Conservation (phyloP, 1,140 invertebrate species). For the Drosophila rufa region DNA sequence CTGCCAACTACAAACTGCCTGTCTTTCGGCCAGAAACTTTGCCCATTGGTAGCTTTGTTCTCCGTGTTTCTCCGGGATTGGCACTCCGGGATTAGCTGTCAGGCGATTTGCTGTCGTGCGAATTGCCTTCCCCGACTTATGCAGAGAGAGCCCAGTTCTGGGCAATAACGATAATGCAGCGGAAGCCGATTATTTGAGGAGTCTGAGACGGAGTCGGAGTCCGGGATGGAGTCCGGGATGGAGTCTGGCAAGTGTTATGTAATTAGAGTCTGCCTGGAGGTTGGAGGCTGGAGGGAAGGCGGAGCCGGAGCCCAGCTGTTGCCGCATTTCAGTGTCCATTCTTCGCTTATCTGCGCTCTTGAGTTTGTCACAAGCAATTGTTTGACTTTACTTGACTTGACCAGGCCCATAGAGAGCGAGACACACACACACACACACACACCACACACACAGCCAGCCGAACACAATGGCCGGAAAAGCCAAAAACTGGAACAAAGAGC, state of each 20-base stretch:
- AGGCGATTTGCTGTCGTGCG: slow-evolving; percentile 15
- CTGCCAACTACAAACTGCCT: slow-evolving; percentile 42
- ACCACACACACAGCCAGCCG: neutral
- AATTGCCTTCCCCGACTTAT: slow-evolving; percentile 11
- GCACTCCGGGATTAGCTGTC: slow-evolving; percentile 31
- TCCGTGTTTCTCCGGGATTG: slow-evolving; percentile 3
- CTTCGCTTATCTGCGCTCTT: slow-evolving; percentile 74
- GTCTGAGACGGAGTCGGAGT: neutral
- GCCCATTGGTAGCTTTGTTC: slow-evolving; percentile 25
- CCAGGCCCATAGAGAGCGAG: slow-evolving; percentile 11
- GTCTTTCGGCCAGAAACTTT: slow-evolving; percentile 34
- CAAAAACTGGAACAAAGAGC: slow-evolving; percentile 59
- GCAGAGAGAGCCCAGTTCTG: slow-evolving; percentile 4
- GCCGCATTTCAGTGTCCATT: slow-evolving; percentile 38
- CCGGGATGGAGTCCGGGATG: too few relatives aligned
- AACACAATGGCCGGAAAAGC: slow-evolving; percentile 26
- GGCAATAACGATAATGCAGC: slow-evolving; percentile 42
- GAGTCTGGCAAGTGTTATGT: slow-evolving; percentile 24
- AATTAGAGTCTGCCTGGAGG: slow-evolving; percentile 20
- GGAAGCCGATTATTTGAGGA: slow-evolving; percentile 29
- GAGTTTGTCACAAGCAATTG: slow-evolving; percentile 76
- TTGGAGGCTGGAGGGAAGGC: too few relatives aligned
- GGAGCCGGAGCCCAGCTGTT: slow-evolving; percentile 5
- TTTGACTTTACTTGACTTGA: slow-evolving; percentile 58
- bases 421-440: neutral